Conservation (phyloP, 2,113 vertebrate species). For the Odontesthes bonariensis region DNA sequence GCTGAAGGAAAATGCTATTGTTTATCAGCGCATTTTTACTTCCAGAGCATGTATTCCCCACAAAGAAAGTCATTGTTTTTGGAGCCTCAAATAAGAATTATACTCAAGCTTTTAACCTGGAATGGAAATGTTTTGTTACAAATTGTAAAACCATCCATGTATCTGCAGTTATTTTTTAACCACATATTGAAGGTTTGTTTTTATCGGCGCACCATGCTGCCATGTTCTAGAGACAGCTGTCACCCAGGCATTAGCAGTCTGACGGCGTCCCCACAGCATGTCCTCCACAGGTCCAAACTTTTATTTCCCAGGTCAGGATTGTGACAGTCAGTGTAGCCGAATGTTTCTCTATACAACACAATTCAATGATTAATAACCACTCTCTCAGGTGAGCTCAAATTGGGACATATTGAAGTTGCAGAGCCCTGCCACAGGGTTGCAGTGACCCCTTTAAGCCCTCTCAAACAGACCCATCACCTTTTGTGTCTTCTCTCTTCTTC, state of each 20-base stretch:
- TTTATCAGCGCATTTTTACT: constrained; percentile 53
- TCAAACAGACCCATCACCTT: constrained; percentile 78
- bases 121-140: constrained; percentile 46
- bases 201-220: constrained; percentile 81
- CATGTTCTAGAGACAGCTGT: constrained; percentile 77
- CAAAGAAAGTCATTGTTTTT: constrained; percentile 55
- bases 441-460: constrained; percentile 69
- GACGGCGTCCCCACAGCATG: constrained; percentile 42
- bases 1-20: constrained; percentile 55
- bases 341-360: constrained; percentile 91
- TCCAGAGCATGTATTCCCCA: constrained; percentile 34
- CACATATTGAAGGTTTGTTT: constrained; percentile 74
- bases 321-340: constrained; percentile 91
- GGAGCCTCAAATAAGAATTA: constrained; percentile 27
- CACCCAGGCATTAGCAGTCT: constrained; percentile 90
- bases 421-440: constrained; percentile 83
- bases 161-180: constrained; percentile 46
- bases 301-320: constrained; percentile 91
- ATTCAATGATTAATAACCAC: constrained; percentile 98
- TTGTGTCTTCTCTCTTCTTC: constrained; percentile 48
- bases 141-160: constrained; percentile 41
- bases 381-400: constrained; percentile 96
- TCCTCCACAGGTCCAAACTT: constrained; percentile 90
- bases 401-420: constrained; percentile 94
- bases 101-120: constrained; percentile 55